phyloP scores from a whole-genome alignment of 2,888 invertebrate species.

The Endotricha flammealis region DNA sequence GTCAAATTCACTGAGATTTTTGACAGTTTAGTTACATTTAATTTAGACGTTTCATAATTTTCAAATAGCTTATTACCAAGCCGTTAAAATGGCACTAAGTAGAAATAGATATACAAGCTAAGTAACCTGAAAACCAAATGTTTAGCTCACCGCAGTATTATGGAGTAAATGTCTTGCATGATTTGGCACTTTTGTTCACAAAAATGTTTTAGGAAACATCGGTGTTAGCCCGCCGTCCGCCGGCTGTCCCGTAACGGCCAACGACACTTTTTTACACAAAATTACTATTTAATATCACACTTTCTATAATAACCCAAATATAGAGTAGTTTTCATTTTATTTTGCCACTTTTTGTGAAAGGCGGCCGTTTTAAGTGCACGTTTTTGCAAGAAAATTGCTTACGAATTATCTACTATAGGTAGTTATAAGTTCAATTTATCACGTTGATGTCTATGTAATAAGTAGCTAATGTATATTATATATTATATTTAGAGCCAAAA shows the following conservation, averaged over 20 bases:
- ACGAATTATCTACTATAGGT: no score
- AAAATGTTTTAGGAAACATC: conserved; percentile 68
- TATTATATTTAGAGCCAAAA: no score
- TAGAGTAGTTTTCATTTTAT: conserved; percentile 35
- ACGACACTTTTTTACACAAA: conserved; percentile 62
- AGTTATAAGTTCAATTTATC: no score
- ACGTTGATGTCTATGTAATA: no score
- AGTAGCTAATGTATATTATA: no score
- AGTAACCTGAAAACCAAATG: conserved; percentile 43
- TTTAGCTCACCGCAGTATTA: conserved; percentile 36
- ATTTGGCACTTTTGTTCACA: conserved; percentile 62
- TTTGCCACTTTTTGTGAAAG: conserved; percentile 40
- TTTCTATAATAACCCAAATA: conserved; percentile 57
- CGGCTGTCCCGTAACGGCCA: conserved; percentile 41
- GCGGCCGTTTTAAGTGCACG: conserved; percentile 28
- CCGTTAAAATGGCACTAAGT: no score
- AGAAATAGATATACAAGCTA: no score
- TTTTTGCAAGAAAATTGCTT: conserved; percentile 26
- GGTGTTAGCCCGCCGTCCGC: conserved; percentile 41
- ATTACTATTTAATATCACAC: conserved; percentile 64
- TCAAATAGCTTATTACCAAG: no score
- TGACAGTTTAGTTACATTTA: no score
- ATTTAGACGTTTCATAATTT: no score
- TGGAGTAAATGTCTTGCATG: conserved; percentile 68
- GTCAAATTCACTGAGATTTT: no score